Evolutionary conservation across 2,888 invertebrate species (phyloP), one percentile per base, ranked within the genome.

Genomic region (Ashinkailepas kermadecensis): DNA sequence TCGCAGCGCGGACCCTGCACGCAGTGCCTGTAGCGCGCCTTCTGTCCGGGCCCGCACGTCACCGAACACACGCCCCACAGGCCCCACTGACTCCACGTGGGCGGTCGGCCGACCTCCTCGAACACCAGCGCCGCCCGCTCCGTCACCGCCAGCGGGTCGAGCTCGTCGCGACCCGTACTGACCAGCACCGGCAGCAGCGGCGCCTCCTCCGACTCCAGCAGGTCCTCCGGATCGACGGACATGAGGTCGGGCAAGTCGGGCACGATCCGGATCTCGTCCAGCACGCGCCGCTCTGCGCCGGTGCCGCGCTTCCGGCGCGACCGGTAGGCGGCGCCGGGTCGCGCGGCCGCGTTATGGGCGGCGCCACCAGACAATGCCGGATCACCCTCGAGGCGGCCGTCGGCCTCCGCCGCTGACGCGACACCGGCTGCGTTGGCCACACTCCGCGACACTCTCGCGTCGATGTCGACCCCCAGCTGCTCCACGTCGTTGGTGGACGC

Each of bases 11-110:
- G 74, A 8, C 74, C 74, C 74, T 18, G 15, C 39, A 74, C 74
- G 74, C 74, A 74, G 74, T 74, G 74, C 18, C 74, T 10, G 54
- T 74, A 74, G 54, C 74, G 39, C 18, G 74, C 74, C 74, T 74
- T 74, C 74, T 74, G 74, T 0, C 74, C 74, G 39, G 74, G 74
- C 18, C 74, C 74, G 54, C 74, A 74, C 13, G 74, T 74, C 54
- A 54, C 74, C 9, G 74, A 74, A 25, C 74, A 74, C 18, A 18
- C 23, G 9, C 74, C 74, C 74, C 74, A 74, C 23, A 10, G 74
- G 54, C 74, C 74, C 74, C 74, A 74, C 23, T 54, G 18, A 23
- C 54, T 54, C 74, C 74, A 74, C 15, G 74, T 74, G 15, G 25
- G 39, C 15, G 54, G 15, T 18, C 25, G 74, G 13, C 21, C 74